Evolutionary conservation across 2,113 vertebrate genomes (phyloP), one percentile per base, ranked within the genome.

Genomic region (Dasyornis broadbenti): DNA sequence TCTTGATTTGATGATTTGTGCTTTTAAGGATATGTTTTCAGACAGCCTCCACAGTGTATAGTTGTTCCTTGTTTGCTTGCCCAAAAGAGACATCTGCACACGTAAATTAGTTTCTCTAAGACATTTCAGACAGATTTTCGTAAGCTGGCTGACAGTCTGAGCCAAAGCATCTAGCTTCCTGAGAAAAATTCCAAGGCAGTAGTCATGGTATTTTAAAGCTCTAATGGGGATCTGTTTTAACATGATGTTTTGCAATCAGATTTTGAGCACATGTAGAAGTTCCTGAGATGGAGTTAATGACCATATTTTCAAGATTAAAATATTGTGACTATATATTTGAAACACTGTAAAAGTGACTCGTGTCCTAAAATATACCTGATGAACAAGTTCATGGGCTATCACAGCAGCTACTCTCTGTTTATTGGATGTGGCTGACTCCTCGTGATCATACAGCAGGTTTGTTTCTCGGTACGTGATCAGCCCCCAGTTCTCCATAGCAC

Each of bases 401-500:
- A 99, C 99, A 78, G 97, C 94, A 63, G 99, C 99, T 90, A 99
- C 99, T 70, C 98, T 98, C 93, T 99, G 99, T 72, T 99, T 97
- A 97, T 99, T 99, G 92, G 97, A 97, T 10, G 98, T 98, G 28
- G 99, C 99, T 0, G 99, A 99, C 91, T 99, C 96, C 0, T 91
- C 3, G 13, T 97, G 96, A 93, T 99, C 99, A 26, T 98, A 99
- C 53, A 99, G 98, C 85, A 99, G 96, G 94, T 99, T 99, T 33
- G 98, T 99, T 96, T 99, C 99, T 94, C 99, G 97, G 97, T 99
- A 99, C 50, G 99, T 99, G 97, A 99, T 97, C 54, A 99, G 98
- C 5, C 99, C 99, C 99, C 99, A 99, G 98, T 99, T 99, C 95
- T 99, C 99, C 99, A 99, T 99, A 39, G 99, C 99, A 33, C 99